Evolutionary conservation across 2,797 vertebrate genomes (phyloP).

Genomic region (Hydrolagus colliei): DNA sequence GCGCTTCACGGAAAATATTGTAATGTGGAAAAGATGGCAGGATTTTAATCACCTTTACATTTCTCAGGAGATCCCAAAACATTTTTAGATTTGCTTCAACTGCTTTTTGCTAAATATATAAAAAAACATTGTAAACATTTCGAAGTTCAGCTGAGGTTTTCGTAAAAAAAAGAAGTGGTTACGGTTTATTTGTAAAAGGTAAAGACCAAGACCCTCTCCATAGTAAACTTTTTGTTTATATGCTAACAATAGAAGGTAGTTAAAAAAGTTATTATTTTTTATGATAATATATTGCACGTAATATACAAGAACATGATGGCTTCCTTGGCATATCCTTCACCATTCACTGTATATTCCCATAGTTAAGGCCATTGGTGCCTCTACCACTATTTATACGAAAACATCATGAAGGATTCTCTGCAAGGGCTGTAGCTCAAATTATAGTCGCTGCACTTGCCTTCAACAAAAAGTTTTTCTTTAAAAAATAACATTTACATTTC

Average conservation of each 20-base stretch:
- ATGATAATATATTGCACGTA: conserved; percentile 56
- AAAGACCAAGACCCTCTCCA: conserved; percentile 51
- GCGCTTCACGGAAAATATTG: too few species aligned
- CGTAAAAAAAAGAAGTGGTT: not conserved
- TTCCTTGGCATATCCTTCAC: not conserved
- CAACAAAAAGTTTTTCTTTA: not conserved
- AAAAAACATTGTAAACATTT: conserved; percentile 1
- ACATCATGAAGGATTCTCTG: not conserved
- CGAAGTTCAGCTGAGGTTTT: conserved; percentile 8
- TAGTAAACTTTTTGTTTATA: conserved; percentile 21
- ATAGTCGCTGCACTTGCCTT: not conserved
- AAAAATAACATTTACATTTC: conserved; percentile 2
- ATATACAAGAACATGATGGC: conserved; percentile 48
- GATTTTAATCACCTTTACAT: not conserved
- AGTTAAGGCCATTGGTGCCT: conserved; percentile 1
- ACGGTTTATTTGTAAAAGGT: conserved; percentile 43
- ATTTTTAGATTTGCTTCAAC: conserved; percentile 14
- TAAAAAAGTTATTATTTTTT: conserved; percentile 1
- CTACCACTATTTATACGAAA: not conserved
- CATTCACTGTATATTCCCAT: conserved; percentile 16
- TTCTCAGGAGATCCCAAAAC: conserved; percentile 6
- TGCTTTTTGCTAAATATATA: not conserved
- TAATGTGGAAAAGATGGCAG: not conserved
- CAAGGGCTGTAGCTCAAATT: conserved; percentile 20
- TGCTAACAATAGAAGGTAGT: conserved; percentile 7